Conservation (phyloP, 2,888 invertebrate genomes). For the Thysanoteuthis rhombus region DNA sequence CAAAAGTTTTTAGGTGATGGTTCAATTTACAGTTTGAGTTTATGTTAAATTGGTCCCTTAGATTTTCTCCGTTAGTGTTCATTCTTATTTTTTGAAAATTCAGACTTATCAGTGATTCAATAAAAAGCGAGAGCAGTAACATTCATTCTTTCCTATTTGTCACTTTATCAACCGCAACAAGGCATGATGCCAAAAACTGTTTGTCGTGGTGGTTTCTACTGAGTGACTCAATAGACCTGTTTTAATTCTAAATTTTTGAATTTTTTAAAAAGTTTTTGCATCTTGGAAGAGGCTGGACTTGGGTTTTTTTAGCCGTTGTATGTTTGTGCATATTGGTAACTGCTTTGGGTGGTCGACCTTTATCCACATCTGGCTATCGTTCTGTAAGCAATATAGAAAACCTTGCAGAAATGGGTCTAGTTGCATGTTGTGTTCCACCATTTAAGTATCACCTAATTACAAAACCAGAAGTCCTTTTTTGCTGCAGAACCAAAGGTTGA, state of each 20-base stretch:
- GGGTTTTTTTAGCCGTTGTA: not conserved
- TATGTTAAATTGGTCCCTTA: too few relatives aligned
- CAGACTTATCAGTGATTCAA: too few relatives aligned
- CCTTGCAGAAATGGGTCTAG: slow-evolving; percentile 12
- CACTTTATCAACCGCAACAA: too few relatives aligned
- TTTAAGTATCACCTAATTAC: not conserved
- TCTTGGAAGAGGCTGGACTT: not conserved
- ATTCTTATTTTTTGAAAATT: too few relatives aligned
- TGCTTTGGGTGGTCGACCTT: not conserved
- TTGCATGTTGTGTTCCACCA: not conserved
- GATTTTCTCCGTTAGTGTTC: too few relatives aligned
- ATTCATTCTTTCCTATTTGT: too few relatives aligned
- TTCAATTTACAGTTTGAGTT: too few relatives aligned
- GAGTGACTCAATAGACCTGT: not conserved
- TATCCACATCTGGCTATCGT: not conserved
- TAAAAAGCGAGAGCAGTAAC: too few relatives aligned
- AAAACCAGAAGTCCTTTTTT: not conserved
- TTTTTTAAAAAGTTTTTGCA: not conserved
- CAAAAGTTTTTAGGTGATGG: too few relatives aligned
- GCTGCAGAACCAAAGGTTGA: not conserved
- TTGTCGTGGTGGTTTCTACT: not conserved
- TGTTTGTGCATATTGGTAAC: not conserved
- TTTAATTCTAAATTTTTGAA: not conserved
- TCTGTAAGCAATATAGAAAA: not conserved
- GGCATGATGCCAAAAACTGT: too few relatives aligned